Conservation (phyloP, 35 echinoderm and acorn worm genomes). For the Chiridota heheva region DNA sequence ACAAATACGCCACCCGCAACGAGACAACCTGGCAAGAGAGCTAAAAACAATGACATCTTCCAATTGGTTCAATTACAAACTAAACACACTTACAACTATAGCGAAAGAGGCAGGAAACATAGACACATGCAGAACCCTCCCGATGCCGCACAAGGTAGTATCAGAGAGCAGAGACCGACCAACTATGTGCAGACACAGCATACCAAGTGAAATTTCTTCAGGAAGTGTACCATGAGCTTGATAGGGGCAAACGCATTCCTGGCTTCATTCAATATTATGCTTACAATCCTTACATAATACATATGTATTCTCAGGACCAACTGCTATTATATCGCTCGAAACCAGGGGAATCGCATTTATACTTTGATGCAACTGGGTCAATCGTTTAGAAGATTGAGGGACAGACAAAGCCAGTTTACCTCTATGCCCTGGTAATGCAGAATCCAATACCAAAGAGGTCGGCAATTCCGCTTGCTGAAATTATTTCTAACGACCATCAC, state of each 20-base stretch:
- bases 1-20: not conserved
- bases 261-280: constrained; percentile 8
- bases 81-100: not conserved
- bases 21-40: not conserved
- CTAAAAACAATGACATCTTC: not conserved
- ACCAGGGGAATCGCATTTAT: not conserved
- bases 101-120: not conserved
- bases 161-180: not conserved
- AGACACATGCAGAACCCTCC: not conserved
- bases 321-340: not conserved
- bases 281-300: not conserved
- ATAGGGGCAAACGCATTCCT: not conserved
- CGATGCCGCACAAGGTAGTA: not conserved
- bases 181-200: not conserved
- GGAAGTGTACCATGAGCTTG: not conserved
- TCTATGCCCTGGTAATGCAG: not conserved
- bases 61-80: not conserved
- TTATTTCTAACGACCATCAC: constrained; percentile 17
- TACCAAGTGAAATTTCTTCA: constrained; percentile 13
- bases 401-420: not conserved
- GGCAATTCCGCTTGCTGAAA: constrained; percentile 13
- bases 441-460: not conserved
- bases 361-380: not conserved
- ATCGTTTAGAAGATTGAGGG: not conserved
- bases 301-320: not conserved